A percentile compares a stretch with the other conserved stretches of the same genome.
Evolutionary conservation across 2,888 invertebrate species (phyloP).

Genomic region (Trichopoda pennipes): DNA sequence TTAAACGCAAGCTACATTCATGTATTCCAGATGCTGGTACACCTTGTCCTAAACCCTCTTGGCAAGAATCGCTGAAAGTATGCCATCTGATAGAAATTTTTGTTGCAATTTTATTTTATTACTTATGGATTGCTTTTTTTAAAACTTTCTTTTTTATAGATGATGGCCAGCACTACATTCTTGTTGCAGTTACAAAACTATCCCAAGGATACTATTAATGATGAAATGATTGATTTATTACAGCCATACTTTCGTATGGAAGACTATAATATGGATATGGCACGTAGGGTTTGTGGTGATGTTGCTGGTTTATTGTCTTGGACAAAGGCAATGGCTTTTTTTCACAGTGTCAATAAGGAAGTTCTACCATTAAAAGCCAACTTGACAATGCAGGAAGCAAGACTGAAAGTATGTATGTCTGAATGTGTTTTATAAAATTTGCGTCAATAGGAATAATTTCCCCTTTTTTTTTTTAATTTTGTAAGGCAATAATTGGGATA

Average conservation of each 20-base stretch:
- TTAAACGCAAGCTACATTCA: slow-evolving; percentile 93
- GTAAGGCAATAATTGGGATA: not conserved
- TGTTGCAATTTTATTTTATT: not conserved
- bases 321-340: slow-evolving; percentile 98
- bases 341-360: slow-evolving; percentile 97
- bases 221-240: slow-evolving; percentile 96
- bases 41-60: slow-evolving; percentile 95
- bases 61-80: slow-evolving; percentile 96
- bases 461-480: not conserved
- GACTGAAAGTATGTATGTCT: slow-evolving; percentile 85
- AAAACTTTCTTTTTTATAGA: slow-evolving; percentile 81
- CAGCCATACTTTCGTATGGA: slow-evolving; percentile 97
- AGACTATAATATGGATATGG: slow-evolving; percentile 98
- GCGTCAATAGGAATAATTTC: slow-evolving; percentile 40
- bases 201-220: slow-evolving; percentile 97
- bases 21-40: slow-evolving; percentile 89
- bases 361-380: slow-evolving; percentile 96
- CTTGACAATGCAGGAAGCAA: slow-evolving; percentile 93
- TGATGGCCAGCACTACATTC: slow-evolving; percentile 98
- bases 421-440: not conserved
- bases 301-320: slow-evolving; percentile 97
- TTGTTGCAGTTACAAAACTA: slow-evolving; percentile 95
- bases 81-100: not conserved
- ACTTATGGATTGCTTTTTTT: slow-evolving; percentile 9
- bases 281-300: slow-evolving; percentile 96